These are phyloP conservation scores for Manis javanica DNA, from an alignment of 2,797 vertebrate genomes.

Conservation along the genomic window DNA sequence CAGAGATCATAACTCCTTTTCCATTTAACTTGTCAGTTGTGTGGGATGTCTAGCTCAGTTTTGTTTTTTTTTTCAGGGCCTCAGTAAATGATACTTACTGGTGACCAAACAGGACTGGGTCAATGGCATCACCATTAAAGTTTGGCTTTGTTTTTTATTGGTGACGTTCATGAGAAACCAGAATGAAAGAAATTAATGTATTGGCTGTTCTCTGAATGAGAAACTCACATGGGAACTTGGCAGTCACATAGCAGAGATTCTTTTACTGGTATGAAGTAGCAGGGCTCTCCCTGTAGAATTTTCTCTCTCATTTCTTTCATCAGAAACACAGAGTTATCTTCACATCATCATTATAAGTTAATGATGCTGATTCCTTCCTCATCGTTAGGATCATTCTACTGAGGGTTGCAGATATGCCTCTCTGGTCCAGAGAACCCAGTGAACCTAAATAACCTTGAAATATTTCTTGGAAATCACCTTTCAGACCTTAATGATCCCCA, in stretches of 20 bases:
- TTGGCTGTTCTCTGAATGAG: not conserved
- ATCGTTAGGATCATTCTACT: not conserved
- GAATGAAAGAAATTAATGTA: constrained; percentile 19
- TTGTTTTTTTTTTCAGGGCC: not conserved
- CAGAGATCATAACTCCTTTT: not conserved
- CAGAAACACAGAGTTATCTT: not conserved
- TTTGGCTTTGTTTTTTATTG: constrained; percentile 38
- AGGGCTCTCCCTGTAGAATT: not conserved
- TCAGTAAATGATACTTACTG: not conserved
- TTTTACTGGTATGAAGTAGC: not conserved
- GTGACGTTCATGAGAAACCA: constrained; percentile 43
- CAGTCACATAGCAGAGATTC: not conserved
- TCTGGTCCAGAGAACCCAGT: not conserved
- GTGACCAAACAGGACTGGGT: not conserved
- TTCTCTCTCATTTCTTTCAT: not conserved
- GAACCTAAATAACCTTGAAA: not conserved
- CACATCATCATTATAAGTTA: not conserved
- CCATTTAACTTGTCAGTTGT: not conserved
- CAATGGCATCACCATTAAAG: constrained; percentile 48
- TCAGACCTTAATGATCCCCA: not conserved
- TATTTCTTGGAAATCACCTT: not conserved
- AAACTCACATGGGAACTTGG: not conserved
- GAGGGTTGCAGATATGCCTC: not conserved
- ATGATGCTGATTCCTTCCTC: not conserved
- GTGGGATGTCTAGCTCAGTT: not conserved